A percentile compares a stretch with the other conserved stretches of the same genome.
Conservation (phyloP, 2,113 vertebrate species). For the Amphiprion ocellaris region DNA sequence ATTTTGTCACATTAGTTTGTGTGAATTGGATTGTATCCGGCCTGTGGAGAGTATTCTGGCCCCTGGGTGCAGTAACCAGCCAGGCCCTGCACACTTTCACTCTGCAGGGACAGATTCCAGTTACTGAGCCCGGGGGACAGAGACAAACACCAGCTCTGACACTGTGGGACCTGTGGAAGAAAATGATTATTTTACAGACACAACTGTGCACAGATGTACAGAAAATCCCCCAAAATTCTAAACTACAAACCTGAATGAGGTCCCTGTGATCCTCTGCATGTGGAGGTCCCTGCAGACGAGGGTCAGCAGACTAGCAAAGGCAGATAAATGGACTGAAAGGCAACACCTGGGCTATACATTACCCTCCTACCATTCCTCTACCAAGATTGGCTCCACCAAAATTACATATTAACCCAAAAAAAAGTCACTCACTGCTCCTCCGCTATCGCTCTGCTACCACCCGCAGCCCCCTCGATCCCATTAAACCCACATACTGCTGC, state of each 20-base stretch:
- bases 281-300: conserved; percentile 12
- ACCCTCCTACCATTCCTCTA: conserved; percentile 49
- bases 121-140: conserved; percentile 81
- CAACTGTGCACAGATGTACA: not conserved
- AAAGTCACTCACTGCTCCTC: conserved; percentile 25
- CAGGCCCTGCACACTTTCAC: conserved; percentile 76
- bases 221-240: not conserved
- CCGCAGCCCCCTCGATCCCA: not conserved
- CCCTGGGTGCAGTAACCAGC: conserved; percentile 81
- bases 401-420: conserved; percentile 80
- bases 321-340: conserved; percentile 46
- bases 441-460: conserved; percentile 23
- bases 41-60: conserved; percentile 47
- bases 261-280: conserved; percentile 19
- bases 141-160: conserved; percentile 1
- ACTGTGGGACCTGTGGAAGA: conserved; percentile 13
- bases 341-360: conserved; percentile 71
- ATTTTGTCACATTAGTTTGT: conserved; percentile 5
- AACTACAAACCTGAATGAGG: conserved; percentile 61
- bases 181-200: not conserved
- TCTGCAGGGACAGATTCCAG: conserved; percentile 85
- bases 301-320: not conserved
- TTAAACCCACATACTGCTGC: conserved; percentile 5
- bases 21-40: not conserved
- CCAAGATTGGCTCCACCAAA: conserved; percentile 68